Evolutionary conservation across 2,113 vertebrate genomes (phyloP), one percentile per base, ranked within the genome.

Genomic region (Orthonyx spaldingii): DNA sequence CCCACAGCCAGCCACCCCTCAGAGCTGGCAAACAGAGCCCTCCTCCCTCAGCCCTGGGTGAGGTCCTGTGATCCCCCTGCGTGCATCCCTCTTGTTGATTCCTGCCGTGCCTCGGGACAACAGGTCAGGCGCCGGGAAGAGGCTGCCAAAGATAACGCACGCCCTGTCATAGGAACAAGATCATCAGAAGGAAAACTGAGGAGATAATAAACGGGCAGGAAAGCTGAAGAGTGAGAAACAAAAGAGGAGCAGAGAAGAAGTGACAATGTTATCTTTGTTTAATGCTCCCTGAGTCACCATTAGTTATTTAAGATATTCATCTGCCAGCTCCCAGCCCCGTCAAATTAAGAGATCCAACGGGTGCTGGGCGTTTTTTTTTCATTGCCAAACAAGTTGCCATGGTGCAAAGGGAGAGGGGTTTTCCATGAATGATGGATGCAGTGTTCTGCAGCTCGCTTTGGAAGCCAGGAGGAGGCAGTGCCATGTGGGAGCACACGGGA

Each of bases 251-350:
- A 83, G 90, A 55, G 87, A 69, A 82, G 95, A 80, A 93, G 86
- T 89, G 88, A 96, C 95, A 95, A 79, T 64, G 93, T 90, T 96
- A 95, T 96, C 95, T 94, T 92, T 92, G 91, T 88, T 90, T 80
- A 96, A 88, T 2, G 71, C 52, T 97, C 95, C 87, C 82, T 94
- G 95, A 93, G 95, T 94, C 92, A 92, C 87, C 93, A 90, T 96
- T 92, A 75, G 90, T 95, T 96, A 96, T 93, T 96, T 84, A 77
- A 94, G 94, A 96, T 96, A 88, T 7, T 79, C 87, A 92, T 88
- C 92, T 94, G 85, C 71, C 35, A 42, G 82, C 85, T 90, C 87
- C 87, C 91, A 86, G 82, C 60, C 82, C 90, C 33, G 47, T 74
- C 95, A 93, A 77, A 91, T 87, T 84, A 89, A 94, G 90, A 74